Evolutionary conservation across 2,888 invertebrate genomes (phyloP).

Genomic region (Pseudococcus jackbeardsleyi): DNA sequence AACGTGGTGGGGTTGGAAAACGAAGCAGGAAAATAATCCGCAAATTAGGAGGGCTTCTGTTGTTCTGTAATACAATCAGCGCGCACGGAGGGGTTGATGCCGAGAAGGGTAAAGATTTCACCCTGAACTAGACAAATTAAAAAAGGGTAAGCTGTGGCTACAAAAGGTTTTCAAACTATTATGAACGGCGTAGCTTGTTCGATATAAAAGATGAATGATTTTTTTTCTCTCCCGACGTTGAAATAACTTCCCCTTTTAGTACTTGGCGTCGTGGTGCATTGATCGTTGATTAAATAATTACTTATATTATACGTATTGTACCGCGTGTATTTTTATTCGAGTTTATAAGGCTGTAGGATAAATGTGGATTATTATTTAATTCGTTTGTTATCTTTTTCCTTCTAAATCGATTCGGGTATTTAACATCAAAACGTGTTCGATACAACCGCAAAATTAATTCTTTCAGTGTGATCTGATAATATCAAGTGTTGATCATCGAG

Average conservation of each 20-base stretch:
- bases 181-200: constrained; percentile 51
- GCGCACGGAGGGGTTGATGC: constrained; percentile 31
- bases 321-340: not conserved
- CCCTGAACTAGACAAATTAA: constrained; percentile 55
- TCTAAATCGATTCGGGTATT: not conserved
- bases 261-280: not conserved
- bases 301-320: not conserved
- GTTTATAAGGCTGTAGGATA: not conserved
- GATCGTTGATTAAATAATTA: constrained; percentile 55
- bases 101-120: constrained; percentile 46
- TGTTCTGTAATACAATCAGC: constrained; percentile 56
- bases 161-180: constrained; percentile 55
- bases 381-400: constrained; percentile 36
- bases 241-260: constrained; percentile 52
- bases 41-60: constrained; percentile 56
- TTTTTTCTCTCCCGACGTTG: not conserved
- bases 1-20: not conserved
- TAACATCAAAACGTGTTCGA: not conserved
- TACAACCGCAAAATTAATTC: constrained; percentile 8
- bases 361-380: constrained; percentile 50
- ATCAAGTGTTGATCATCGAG: not conserved
- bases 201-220: constrained; percentile 55
- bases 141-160: constrained; percentile 53
- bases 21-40: constrained; percentile 51
- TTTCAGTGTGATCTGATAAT: not conserved